Base-by-base conservation (phyloP, 2,888 invertebrate genomes). In the Nomada ruficornis region DNA sequence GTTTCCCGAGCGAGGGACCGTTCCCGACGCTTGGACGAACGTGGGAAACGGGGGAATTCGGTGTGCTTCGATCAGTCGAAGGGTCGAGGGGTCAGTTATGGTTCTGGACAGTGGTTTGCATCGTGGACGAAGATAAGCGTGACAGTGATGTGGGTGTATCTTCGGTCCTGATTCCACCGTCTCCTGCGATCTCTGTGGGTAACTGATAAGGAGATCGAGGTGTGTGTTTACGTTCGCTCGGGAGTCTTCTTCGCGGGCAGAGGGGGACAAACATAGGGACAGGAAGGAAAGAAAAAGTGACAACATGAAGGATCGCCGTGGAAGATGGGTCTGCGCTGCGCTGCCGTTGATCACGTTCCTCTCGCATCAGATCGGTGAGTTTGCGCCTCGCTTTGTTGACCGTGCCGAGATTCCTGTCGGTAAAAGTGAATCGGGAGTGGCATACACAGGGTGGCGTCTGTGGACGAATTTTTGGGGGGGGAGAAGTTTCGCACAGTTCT, bases 321-420 rank as follows among this genome's bases (percentile, higher is more conserved):
- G 89, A 87, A 91, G 89, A 84, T 93, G 92, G 92, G 85, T 92
- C 63, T 87, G 88, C 82, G 91, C 90, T 84, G 82, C 89, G 84
- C 89, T 92, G 84, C 87, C 91, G 52, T 86, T 92, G 83, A 88
- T 93, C 87, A 91, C 91, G 74, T 88, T 93, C 52, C 89, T 92
- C 64, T 90, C 88, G 57, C 91, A 90, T 86, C 92, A 91, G 76
- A 91, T 89, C 84, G 93, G 93, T 93, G 83, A 91, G 92, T 88
- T 26, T 42, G 9, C 23, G 9, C 10, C 47, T 18, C 2, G 1
- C 20, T 54, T 18, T 42, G 13, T 36, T n/a, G 47, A 5, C 23
- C 13, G n/a, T 36, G 36, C 7, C 0, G 5, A 23, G 55, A 23
- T 36, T n/a, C 10, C 10, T 23, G 55, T 23, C 55, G 7, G 3